Evolutionary conservation across 2,113 vertebrate species (phyloP).

Genomic region (Myodes glareolus): DNA sequence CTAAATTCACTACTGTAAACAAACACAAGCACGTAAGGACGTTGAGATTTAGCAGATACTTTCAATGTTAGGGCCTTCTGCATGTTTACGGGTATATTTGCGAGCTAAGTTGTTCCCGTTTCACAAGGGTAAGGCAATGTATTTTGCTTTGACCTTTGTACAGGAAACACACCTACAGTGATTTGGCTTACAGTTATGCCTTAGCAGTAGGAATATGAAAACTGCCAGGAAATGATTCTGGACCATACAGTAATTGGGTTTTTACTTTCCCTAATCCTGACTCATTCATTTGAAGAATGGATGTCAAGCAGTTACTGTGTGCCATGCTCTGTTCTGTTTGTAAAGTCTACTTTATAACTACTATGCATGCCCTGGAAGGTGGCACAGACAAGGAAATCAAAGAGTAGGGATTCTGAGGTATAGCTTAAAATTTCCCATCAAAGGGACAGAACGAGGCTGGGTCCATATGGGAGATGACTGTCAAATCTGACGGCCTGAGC

Average conservation of each 20-base stretch:
- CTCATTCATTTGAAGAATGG: background rate
- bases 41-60: background rate
- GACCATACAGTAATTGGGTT: background rate
- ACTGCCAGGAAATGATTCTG: background rate
- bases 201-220: background rate
- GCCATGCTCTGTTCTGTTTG: background rate
- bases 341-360: background rate
- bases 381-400: background rate
- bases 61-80: background rate
- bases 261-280: background rate
- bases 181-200: background rate
- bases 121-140: background rate
- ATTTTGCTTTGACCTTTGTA: background rate
- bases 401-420: background rate
- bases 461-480: background rate
- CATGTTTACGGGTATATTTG: background rate
- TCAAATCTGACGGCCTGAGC: background rate
- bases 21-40: background rate
- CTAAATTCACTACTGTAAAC: background rate
- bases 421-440: background rate
- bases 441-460: background rate
- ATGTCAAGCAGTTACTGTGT: background rate
- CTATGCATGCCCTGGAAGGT: background rate
- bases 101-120: background rate
- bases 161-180: background rate